phyloP scores from a whole-genome alignment of 2,797 vertebrate species.

The Telmatherina bonti region DNA sequence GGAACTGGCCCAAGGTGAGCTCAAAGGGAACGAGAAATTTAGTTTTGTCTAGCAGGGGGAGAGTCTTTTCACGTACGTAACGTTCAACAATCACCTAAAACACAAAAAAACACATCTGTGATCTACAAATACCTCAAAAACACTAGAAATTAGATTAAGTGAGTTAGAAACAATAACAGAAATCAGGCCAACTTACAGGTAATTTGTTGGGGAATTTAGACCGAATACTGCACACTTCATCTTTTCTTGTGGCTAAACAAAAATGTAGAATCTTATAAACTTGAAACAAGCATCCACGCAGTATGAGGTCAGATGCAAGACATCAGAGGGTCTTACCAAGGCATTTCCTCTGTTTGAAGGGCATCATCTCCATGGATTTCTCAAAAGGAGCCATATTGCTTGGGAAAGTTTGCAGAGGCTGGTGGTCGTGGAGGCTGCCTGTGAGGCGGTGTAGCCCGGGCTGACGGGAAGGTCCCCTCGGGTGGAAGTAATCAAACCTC shows the following conservation, averaged over 20 bases:
- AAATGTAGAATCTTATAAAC: constrained; percentile 1
- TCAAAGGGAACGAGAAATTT: constrained; percentile 89
- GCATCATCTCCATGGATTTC: constrained; percentile 84
- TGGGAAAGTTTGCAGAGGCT: constrained; percentile 42
- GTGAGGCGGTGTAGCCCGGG: constrained; percentile 47
- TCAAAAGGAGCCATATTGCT: constrained; percentile 84
- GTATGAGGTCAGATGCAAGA: neutral
- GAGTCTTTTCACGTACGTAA: constrained; percentile 81
- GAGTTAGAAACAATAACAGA: neutral
- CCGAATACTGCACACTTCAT: constrained; percentile 85
- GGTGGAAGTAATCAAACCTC: constrained; percentile 76
- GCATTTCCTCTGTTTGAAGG: constrained; percentile 87
- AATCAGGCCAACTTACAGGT: constrained; percentile 73
- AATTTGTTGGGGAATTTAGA: constrained; percentile 88
- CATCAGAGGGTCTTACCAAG: constrained; percentile 72
- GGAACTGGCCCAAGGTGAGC: constrained; percentile 87
- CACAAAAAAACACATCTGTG: constrained; percentile 19
- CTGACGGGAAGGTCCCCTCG: constrained; percentile 72
- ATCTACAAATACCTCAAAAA: neutral
- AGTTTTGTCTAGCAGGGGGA: constrained; percentile 86
- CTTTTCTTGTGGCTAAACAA: constrained; percentile 83
- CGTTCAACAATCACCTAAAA: constrained; percentile 89
- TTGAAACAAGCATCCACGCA: neutral
- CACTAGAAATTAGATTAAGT: neutral
- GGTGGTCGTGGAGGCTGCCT: neutral